Evolutionary conservation across 1,140 invertebrate genomes (phyloP), one percentile per base, ranked within the genome.

Genomic region (Calycopis cecrops): DNA sequence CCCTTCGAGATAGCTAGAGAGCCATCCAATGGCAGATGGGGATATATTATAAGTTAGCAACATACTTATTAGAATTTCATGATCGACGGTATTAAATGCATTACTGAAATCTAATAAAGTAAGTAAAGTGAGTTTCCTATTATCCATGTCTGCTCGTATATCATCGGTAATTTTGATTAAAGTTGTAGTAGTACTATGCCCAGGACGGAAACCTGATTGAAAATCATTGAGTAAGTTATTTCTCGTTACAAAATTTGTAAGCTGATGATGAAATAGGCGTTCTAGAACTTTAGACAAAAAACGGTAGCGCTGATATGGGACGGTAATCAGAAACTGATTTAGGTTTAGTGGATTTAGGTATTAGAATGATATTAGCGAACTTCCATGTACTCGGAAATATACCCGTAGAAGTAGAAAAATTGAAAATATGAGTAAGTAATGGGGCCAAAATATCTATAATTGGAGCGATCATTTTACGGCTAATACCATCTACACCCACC

Each of bases 361-460:
- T 6, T n/a, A 6, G 38, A 14, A 42, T 42, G n/a, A 42, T 16
- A 12, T 42, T 42, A 14, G 38, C 38, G n/a, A n/a, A n/a, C n/a
- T n/a, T n/a, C n/a, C 38, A 42, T 14, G 9, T 42, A 42, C n/a
- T 42, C n/a, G n/a, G n/a, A n/a, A 42, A 42, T 42, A 42, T 16
- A 16, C 9, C 9, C 9, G 6, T n/a, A 16, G 1, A 14, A 12
- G n/a, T 12, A 12, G 38, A 42, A 28, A 28, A 28, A 28, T 28
- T 28, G n/a, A 42, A 42, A 42, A 42, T 42, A 42, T 42, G 16
- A 12, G n/a, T 4, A 12, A 42, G 38, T n/a, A 42, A 6, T 11
- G 38, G 38, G n/a, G 38, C 9, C n/a, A 42, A 11, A 12, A 2
- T 12, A 42, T 42, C n/a, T 42, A 42, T 0, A 42, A 42, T 42